phyloP scores from a whole-genome alignment of 1,140 invertebrate species.

The Gyrodactylus bullatarudis region DNA sequence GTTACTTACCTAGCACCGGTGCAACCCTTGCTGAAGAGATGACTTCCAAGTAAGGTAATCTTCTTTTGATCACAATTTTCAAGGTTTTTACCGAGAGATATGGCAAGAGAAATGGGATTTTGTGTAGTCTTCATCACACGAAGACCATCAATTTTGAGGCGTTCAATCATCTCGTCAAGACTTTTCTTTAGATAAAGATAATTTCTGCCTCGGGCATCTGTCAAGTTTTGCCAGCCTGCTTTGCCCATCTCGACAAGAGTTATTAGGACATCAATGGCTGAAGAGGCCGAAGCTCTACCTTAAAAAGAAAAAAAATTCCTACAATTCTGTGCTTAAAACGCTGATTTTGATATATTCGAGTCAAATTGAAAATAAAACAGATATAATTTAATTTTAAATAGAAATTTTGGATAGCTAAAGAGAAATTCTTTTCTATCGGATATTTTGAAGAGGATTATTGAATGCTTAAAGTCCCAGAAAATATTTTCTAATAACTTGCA shows the following conservation, averaged over 20 bases:
- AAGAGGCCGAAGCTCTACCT: constrained; percentile 37
- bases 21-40: background rate
- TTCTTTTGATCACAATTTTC: background rate
- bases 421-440: too few relatives aligned
- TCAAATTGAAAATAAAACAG: too few relatives aligned
- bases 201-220: constrained; percentile 30
- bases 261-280: constrained; percentile 41
- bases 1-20: background rate
- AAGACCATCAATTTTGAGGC: constrained; percentile 30
- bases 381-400: too few relatives aligned
- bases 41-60: background rate
- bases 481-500: too few relatives aligned
- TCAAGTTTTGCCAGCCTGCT: constrained; percentile 30
- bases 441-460: too few relatives aligned
- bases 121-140: constrained; percentile 29
- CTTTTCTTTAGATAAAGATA: constrained; percentile 29
- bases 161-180: constrained; percentile 22
- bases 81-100: constrained; percentile 6
- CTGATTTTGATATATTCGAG: too few relatives aligned
- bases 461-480: too few relatives aligned
- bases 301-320: constrained; percentile 8
- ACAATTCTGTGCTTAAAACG: too few relatives aligned
- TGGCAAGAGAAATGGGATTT: constrained; percentile 42
- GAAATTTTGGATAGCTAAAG: too few relatives aligned
- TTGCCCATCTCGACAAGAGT: constrained; percentile 38